Evolutionary conservation across 2,888 invertebrate genomes (phyloP), one percentile per base, ranked within the genome.

Genomic region (Aleiodes testaceus): DNA sequence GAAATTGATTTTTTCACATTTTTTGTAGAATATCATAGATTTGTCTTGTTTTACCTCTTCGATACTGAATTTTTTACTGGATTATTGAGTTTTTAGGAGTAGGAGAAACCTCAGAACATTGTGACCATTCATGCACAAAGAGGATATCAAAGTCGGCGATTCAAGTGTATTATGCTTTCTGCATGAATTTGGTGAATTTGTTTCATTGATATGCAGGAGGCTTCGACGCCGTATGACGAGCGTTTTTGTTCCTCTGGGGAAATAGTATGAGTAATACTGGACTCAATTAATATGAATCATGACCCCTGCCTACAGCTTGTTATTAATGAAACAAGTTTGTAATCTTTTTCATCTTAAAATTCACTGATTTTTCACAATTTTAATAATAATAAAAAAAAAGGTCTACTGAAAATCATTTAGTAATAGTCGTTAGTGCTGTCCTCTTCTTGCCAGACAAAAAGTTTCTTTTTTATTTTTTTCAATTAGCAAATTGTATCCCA

Each of bases 211-310:
- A 53, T 53, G 53, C 53, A 53, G n/a, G 12, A 53, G 26, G 12
- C 26, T 22, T n/a, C 22, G 53, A 53, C 26, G 14, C 26, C 26
- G 4, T 36, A 36, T 42, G 59, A 59, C 59, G 16, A 49, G 14
- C 9, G 36, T 42, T 14, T 59, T 18, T 20, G 42, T 20, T 59
- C 11, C 18, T 36, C 59, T 55, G 55, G 22, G 30, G 12, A 55
- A n/a, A 55, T n/a, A 36, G 36, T 9, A 59, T 59, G 59, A 59
- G 59, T 59, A 59, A 59, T 59, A 36, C 36, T 59, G 16, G 16
- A 59, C 16, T 59, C 16, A 59, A 59, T 59, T 42, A 18, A 30
- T 16, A n/a, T 59, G 59, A 59, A 42, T 59, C 59, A 59, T 59
- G 16, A 36, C 12, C 36, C 2, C 36, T 36, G 36, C 18, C 42